Evolutionary conservation across 2,888 invertebrate genomes (phyloP).

Genomic region (Drosophila picticornis): DNA sequence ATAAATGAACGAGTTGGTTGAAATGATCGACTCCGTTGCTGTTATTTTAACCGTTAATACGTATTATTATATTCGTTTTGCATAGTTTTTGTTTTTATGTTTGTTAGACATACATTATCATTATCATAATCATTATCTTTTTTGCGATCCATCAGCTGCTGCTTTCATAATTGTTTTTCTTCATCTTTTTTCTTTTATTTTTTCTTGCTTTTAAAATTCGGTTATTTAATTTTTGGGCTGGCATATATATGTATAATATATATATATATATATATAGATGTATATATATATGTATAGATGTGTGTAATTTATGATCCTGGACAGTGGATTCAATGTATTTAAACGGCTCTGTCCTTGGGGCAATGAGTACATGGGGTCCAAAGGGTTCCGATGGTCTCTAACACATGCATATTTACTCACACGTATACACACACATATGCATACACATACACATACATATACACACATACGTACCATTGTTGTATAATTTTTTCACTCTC

Average conservation of each 20-base stretch:
- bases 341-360: conserved; percentile 21
- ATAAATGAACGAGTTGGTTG: conserved; percentile 24
- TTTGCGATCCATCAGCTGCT: conserved; percentile 31
- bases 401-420: conserved; percentile 2
- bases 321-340: conserved; percentile 16
- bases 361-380: conserved; percentile 21
- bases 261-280: conserved; percentile 20
- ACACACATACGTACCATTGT: conserved; percentile 24
- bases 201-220: conserved; percentile 63
- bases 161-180: conserved; percentile 17
- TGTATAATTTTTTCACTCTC: conserved; percentile 51
- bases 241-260: conserved; percentile 22
- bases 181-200: conserved; percentile 21
- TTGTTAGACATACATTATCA: conserved; percentile 48
- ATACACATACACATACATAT: conserved; percentile 12
- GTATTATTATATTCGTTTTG: conserved; percentile 31
- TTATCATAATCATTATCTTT: conserved; percentile 31
- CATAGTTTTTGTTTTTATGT: conserved; percentile 25
- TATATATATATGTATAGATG: not conserved
- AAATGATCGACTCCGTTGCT: conserved; percentile 45
- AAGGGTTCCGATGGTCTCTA: not conserved
- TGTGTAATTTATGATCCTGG: conserved; percentile 13
- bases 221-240: conserved; percentile 51
- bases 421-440: conserved; percentile 6
- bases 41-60: conserved; percentile 31